Base-by-base conservation (phyloP, 2,113 vertebrate genomes). In the Falco punctatus region DNA sequence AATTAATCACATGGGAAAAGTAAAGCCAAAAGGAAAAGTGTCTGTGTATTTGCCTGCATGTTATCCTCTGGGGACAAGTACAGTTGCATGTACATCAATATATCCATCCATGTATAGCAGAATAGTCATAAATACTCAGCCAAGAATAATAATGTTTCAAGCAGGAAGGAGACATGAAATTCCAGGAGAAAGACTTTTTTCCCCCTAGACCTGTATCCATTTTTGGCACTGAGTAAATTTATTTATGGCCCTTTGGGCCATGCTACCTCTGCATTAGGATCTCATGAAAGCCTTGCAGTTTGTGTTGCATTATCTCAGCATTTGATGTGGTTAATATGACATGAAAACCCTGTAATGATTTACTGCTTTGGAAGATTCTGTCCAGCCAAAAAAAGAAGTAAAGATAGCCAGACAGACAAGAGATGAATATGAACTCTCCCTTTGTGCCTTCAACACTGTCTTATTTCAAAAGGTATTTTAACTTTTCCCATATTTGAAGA, bases 141-240 rank as follows among this genome's bases (percentile, higher is more conserved):
- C 48, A 70, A 94, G 81, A 95, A 88, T 51, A 94, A 85, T 49
- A 96, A 70, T 42, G 27, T 89, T 85, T 48, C 58, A 82, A 94
- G 88, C 44, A 93, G 71, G 65, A 94, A 96, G 61, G 48, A 96
- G 80, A 92, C 61, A 79, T 71, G 42, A 94, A 91, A 95, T 96
- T 97, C 82, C 55, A 80, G 42, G 38, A 84, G 46, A 93, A 95
- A 74, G 24, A 14, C 15, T 21, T 90, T 93, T 84, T 78, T 90
- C 30, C 26, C 33, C 22, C 5, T 42, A 81, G 80, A 80, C 28
- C 28, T 77, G 1, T 54, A 78, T 84, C 19, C 78, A 81, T 83
- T 79, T 90, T 77, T 96, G 64, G 48, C 88, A 72, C 71, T 44
- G 15, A 94, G 7, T 32, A 84, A 48, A 70, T 44, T 88, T 92